Base-by-base conservation (phyloP, 2,797 vertebrate genomes). In the Karalla daura region DNA sequence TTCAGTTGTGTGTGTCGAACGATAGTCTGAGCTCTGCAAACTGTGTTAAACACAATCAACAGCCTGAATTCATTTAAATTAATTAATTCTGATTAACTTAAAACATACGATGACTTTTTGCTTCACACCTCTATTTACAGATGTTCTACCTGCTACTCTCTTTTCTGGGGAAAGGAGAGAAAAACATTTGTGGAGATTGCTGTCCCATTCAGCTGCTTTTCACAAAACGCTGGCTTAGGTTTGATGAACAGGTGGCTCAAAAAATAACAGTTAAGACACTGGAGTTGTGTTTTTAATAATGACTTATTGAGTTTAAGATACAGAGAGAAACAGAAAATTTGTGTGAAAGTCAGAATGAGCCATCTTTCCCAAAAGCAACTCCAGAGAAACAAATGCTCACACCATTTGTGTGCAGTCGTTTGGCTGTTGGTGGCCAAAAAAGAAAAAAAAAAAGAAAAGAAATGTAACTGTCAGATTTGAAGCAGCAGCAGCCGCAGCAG, bases 351-450 rank as follows among this genome's bases (percentile, higher is more conserved):
- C 21, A 40, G 35, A 39, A 21, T 30, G 32, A 45, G 30, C 0
- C 59, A 39, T 50, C 63, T 40, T 32, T 53, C 25, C 43, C 21
- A 0, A 8, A 80, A 44, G 54, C 20, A 14, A 51, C 13, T 18
- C 11, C 12, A 51, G 7, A 35, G 23, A 50, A 5, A 45, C 40
- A 40, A 4, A 25, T 24, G 30, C 1, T 40, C 17, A 54, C 39
- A 28, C 2, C 18, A 3, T 15, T 33, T 50, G 40, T 44, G 8
- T 59, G 30, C n/a, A 51, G 21, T 63, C n/a, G 11, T 58, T 45
- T 68, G 39, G 28, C 43, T 64, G 30, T 5, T 70, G 41, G 47
- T 65, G 59, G 43, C 30, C 46, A 59, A 60, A 53, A 43, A 60
- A 25, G 41, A 51, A 4, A 51, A 53, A 40, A 59, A 24, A 40